Percentiles rank a stretch among this genome's conserved stretches.
Evolutionary conservation across 2,113 vertebrate species (phyloP).

Genomic region (Chiloscyllium plagiosum): DNA sequence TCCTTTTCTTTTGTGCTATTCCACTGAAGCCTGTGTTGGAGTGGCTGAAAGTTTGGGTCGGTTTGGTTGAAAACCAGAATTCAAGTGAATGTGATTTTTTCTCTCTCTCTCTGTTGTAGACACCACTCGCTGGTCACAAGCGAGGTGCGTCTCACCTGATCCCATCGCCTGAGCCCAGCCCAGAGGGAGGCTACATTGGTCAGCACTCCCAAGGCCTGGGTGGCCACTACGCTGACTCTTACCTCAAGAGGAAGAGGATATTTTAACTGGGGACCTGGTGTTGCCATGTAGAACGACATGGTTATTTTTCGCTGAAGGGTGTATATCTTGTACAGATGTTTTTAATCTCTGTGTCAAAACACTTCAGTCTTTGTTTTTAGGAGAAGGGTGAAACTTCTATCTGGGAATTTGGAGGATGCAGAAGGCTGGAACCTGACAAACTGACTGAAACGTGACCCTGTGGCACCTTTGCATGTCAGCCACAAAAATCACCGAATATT

Average conservation of each 20-base stretch:
- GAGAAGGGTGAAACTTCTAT: constrained; percentile 2
- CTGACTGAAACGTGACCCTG: background rate
- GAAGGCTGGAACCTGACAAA: background rate
- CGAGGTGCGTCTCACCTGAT: constrained; percentile 80
- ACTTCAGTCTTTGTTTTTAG: background rate
- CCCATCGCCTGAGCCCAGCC: constrained; percentile 83
- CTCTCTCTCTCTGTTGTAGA: constrained; percentile 51
- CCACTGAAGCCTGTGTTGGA: background rate
- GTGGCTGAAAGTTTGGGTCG: background rate
- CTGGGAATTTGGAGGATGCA: constrained; percentile 25
- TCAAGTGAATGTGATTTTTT: background rate
- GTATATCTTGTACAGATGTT: constrained; percentile 36
- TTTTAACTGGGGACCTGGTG: constrained; percentile 55
- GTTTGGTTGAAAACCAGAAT: background rate
- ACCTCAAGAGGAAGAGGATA: constrained; percentile 85
- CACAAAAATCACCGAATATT: background rate
- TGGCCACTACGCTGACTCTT: constrained; percentile 87
- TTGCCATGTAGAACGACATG: background rate
- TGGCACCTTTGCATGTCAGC: background rate
- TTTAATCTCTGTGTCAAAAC: constrained; percentile 35
- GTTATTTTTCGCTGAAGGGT: constrained; percentile 17
- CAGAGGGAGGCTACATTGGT: constrained; percentile 79
- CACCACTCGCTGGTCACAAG: constrained; percentile 77
- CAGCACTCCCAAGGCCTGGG: constrained; percentile 90
- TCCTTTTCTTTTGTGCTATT: background rate